Base-by-base conservation (phyloP, 2,888 invertebrate genomes). In the Ochropleura leucogaster region DNA sequence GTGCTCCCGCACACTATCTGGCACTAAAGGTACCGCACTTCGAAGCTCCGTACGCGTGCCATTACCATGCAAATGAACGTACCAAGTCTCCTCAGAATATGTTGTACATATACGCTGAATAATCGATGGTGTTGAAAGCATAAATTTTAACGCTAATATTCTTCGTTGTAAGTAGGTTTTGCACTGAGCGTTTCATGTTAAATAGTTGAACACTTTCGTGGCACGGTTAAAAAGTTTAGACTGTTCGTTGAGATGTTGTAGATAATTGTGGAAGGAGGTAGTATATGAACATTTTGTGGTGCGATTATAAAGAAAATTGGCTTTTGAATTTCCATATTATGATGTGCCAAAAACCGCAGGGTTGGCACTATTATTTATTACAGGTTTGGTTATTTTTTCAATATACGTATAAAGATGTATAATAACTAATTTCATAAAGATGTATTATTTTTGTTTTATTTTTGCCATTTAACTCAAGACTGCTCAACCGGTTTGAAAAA, bases 41-140 rank as follows among this genome's bases (percentile, higher is more conserved):
- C 73, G 18, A 79, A 66, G 79, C 80, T 79, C 47, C 69, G 74
- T 76, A 80, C 79, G 80, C 86, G 79, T 81, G 72, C 82, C 68
- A 95, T 95, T 95, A 95, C 93, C 92, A 95, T 95, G 95, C 92
- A 94, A 95, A 95, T 95, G 93, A 94, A 92, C 90, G 90, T 89
- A 91, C 91, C 89, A 87, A 90, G 92, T 90, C 91, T 84, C 88
- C 89, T 85, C 88, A 86, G 88, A 88, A 90, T 88, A 89, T 88
- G 88, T 87, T 85, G 84, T 85, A 89, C 87, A 88, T 85, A 89
- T 83, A 83, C 85, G 77, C 79, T 84, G 85, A 85, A 89, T 89
- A 89, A 90, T 89, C 89, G 90, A 89, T 91, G 88, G 83, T 83
- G 83, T 84, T 85, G 85, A 88, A 85, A 88, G 87, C 88, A 87